Percentiles rank a stretch among this genome's conserved stretches.
Evolutionary conservation across 30 jellyfish, hydroid and myxozoan genomes (phyloP).

Genomic region (Pseudorhiza aurosa): DNA sequence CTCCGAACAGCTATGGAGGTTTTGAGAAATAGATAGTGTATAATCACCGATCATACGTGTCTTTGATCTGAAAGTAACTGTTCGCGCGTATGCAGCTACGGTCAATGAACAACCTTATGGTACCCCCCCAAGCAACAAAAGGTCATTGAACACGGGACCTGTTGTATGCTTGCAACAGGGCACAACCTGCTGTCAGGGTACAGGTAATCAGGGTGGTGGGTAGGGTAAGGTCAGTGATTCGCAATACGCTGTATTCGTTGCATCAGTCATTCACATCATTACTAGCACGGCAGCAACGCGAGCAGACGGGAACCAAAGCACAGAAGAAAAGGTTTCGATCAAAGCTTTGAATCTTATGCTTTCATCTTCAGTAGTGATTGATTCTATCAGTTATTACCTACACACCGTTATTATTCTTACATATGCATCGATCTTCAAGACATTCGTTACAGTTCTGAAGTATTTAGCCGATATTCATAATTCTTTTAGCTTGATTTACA

Average conservation of each 20-base stretch:
- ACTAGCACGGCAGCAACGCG: slow-evolving; percentile 4
- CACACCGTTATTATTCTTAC: too few relatives aligned
- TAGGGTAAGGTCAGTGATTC: slow-evolving; percentile 42
- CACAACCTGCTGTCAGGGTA: slow-evolving; percentile 2
- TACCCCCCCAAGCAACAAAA: not conserved
- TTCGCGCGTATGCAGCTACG: not conserved
- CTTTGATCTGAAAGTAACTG: too few relatives aligned
- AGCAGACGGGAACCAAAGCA: slow-evolving; percentile 26
- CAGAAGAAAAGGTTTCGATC: not conserved
- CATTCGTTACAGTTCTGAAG: too few relatives aligned
- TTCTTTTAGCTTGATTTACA: too few relatives aligned
- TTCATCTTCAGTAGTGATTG: too few relatives aligned
- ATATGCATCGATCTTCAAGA: too few relatives aligned
- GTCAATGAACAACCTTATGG: not conserved
- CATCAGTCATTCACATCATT: not conserved
- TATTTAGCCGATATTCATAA: too few relatives aligned
- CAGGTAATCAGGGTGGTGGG: not conserved
- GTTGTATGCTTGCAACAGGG: slow-evolving; percentile 23
- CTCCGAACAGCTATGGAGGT: too few relatives aligned
- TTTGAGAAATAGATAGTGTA: too few relatives aligned
- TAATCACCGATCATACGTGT: too few relatives aligned
- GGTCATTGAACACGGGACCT: slow-evolving; percentile 43
- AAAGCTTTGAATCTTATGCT: not conserved
- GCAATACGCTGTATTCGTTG: slow-evolving; percentile 16
- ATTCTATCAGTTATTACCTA: too few relatives aligned